phyloP scores from a whole-genome alignment of 1,140 invertebrate genomes.

The Camponotus vicinus region DNA sequence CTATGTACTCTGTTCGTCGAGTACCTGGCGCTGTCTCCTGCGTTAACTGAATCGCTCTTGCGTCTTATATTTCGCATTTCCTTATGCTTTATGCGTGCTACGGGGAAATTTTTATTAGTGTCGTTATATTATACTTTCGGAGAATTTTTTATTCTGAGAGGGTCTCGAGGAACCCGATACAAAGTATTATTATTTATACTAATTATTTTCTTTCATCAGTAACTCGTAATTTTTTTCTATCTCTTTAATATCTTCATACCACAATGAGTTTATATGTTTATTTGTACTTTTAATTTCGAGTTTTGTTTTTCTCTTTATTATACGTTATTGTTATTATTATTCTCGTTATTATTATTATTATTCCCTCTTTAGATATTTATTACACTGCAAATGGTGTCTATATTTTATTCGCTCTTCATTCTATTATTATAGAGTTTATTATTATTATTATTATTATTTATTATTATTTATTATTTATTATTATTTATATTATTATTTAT shows the following conservation, averaged over 20 bases:
- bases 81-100: not conserved
- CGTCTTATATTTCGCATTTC: not conserved
- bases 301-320: not conserved
- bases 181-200: not conserved
- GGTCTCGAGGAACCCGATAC: not conserved
- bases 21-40: not conserved
- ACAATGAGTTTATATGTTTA: not conserved
- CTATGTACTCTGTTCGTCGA: not conserved
- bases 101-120: not conserved
- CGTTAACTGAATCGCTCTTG: conserved; percentile 28
- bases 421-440: not conserved
- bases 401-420: not conserved
- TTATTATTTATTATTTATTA: not conserved
- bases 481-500: no score
- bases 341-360: not conserved
- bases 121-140: not conserved
- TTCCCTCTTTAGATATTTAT: conserved; percentile 13
- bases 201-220: not conserved
- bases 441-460: conserved; percentile 12
- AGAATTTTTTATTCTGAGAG: not conserved
- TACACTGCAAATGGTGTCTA: not conserved
- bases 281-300: not conserved
- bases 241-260: not conserved
- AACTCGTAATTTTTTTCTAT: not conserved
- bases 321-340: not conserved